Percentiles rank a stretch among this genome's conserved stretches.
Evolutionary conservation across 1,140 invertebrate genomes (phyloP).

Genomic region (Nasonia giraulti): DNA sequence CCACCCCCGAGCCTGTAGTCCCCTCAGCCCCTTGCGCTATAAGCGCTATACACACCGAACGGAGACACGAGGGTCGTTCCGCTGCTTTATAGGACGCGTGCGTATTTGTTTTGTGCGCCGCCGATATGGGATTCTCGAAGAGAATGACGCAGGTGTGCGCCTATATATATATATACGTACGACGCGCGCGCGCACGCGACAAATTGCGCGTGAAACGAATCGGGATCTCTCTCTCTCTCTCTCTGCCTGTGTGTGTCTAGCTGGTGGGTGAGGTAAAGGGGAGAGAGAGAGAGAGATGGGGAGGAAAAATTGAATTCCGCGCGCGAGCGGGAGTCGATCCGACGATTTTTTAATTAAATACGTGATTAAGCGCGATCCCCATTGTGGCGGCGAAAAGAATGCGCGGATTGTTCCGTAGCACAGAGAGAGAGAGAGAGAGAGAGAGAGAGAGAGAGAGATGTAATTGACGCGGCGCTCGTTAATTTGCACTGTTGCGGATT

Average conservation of each 20-base stretch:
- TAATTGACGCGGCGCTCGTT: not conserved
- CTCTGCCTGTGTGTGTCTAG: conserved; percentile 30
- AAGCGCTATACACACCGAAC: not conserved
- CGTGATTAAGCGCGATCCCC: conserved; percentile 16
- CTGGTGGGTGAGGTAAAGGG: not conserved
- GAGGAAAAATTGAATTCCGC: conserved; percentile 59
- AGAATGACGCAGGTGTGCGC: conserved; percentile 62
- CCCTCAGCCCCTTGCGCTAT: not conserved
- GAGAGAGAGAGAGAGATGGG: not conserved
- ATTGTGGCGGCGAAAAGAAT: not conserved
- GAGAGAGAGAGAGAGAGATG: not conserved
- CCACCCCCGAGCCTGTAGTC: not conserved
- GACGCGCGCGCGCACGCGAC: conserved; percentile 53
- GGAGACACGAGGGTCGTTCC: not conserved
- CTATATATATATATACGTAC: not conserved
- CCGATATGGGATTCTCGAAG: conserved; percentile 56
- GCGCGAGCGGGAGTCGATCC: conserved; percentile 35
- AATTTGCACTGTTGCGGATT: not conserved
- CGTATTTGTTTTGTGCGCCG: conserved; percentile 61
- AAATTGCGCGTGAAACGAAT: conserved; percentile 64
- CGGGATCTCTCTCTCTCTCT: conserved; percentile 57
- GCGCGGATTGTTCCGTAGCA: not conserved
- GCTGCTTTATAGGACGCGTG: conserved; percentile 48
- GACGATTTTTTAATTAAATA: conserved; percentile 45
- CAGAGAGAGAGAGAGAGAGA: not conserved